Conservation (phyloP, 2,113 vertebrate species). For the Thamnophis sirtalis region DNA sequence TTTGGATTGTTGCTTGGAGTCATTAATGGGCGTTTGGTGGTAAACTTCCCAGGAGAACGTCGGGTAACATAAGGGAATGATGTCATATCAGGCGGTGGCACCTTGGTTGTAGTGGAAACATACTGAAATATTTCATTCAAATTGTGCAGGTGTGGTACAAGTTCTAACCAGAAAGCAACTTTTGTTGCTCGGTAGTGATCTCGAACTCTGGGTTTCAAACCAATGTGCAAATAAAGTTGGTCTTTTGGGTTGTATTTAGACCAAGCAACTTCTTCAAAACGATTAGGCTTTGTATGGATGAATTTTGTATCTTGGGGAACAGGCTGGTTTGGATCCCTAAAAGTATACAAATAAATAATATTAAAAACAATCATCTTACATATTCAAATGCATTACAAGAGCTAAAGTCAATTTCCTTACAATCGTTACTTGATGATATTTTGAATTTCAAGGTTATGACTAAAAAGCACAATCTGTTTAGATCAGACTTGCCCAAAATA, state of each 20-base stretch:
- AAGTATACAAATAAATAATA: constrained; percentile 38
- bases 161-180: constrained; percentile 95
- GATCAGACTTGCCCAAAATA: constrained; percentile 92
- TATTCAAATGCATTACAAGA: constrained; percentile 84
- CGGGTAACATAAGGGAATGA: constrained; percentile 88
- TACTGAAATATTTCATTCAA: constrained; percentile 93
- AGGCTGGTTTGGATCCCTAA: constrained; percentile 91
- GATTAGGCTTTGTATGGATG: constrained; percentile 95
- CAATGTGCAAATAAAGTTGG: constrained; percentile 94
- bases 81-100: constrained; percentile 90
- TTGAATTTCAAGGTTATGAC: constrained; percentile 88
- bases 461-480: constrained; percentile 90
- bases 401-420: constrained; percentile 66
- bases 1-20: constrained; percentile 83
- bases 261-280: constrained; percentile 97
- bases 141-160: constrained; percentile 92
- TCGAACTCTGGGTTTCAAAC: constrained; percentile 87
- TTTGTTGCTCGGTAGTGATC: constrained; percentile 96
- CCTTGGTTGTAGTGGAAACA: constrained; percentile 92
- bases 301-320: constrained; percentile 97
- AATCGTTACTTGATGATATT: constrained; percentile 86
- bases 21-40: constrained; percentile 89
- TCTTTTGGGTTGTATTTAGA: constrained; percentile 96
- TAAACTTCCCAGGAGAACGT: constrained; percentile 84
- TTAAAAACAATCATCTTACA: constrained; percentile 43